Base-by-base conservation (phyloP, 2,113 vertebrate genomes). In the Hyaena hyaena region DNA sequence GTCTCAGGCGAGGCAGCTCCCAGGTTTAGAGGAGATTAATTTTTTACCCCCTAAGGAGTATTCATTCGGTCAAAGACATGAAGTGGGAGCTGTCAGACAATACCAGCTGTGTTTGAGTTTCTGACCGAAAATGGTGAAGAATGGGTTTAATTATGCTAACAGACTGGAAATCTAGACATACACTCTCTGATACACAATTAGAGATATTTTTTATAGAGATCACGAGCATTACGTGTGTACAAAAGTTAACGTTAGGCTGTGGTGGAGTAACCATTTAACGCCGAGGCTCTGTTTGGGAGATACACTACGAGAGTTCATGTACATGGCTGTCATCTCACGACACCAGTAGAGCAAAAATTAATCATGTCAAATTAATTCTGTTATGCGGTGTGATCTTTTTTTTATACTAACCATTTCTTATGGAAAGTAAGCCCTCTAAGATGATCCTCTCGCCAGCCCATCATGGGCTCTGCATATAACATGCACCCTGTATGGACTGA, bases 181-280 rank as follows among this genome's bases (percentile, higher is more conserved):
- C 86, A 85, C 98, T 90, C 98, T 98, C 90, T 96, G 94, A 98
- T 97, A 96, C n/a, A 90, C 97, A 98, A 97, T 97, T 99, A 99
- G 98, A 98, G 93, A 98, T 98, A 98, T 98, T 99, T 98, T 80
- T 98, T 98, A 96, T 99, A 98, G 98, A 98, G 98, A 98, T 98
- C 55, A n/a, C 98, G 95, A 98, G 98, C 98, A 98, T 97, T 98
- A 98, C 89, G 94, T 98, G 79, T 98, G 97, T 98, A 96, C 96
- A 98, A 98, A 98, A 95, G 98, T 98, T 99, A 99, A 99, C 98
- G 33, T 98, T 99, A 99, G 99, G 98, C 97, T 98, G 83, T 96
- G 39, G 96, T 93, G 94, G 43, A 98, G 89, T 98, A 99, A 98
- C 48, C 97, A 77, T 98, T 99, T 98, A 97, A 98, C 96, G 66